Evolutionary conservation across 1,140 invertebrate species (phyloP).

Genomic region (Rhagoletis zephyria): DNA sequence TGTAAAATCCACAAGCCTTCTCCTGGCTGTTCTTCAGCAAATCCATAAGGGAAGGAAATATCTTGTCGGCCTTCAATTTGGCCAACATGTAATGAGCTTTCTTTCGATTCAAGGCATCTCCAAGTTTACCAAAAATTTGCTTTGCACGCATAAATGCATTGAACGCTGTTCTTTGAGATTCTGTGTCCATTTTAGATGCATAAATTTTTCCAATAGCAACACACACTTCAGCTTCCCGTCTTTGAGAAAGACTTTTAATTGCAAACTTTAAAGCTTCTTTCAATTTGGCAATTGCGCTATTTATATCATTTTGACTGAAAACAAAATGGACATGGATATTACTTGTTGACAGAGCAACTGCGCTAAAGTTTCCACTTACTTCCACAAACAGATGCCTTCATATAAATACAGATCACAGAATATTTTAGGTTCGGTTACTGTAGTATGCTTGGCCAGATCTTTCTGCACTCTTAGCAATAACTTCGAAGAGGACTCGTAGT

Average conservation of each 20-base stretch:
- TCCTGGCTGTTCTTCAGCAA: conserved; percentile 64
- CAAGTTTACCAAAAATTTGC: conserved; percentile 67
- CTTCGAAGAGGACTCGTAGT: conserved; percentile 62
- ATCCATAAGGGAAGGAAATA: conserved; percentile 67
- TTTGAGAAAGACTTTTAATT: conserved; percentile 56
- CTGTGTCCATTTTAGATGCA: conserved; percentile 58
- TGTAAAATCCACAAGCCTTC: conserved; percentile 66
- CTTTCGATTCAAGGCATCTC: conserved; percentile 64
- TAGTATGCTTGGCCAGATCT: conserved; percentile 59
- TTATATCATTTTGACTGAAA: conserved; percentile 7
- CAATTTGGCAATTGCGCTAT: not conserved
- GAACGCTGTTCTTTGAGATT: conserved; percentile 60
- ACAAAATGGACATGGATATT: not conserved
- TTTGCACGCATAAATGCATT: conserved; percentile 67
- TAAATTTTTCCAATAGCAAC: conserved; percentile 66
- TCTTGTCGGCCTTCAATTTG: conserved; percentile 67
- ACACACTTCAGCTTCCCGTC: conserved; percentile 62
- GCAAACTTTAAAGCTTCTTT: conserved; percentile 59
- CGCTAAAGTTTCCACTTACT: conserved; percentile 54
- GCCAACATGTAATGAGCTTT: conserved; percentile 65
- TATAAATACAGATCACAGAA: conserved; percentile 65
- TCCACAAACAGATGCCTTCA: conserved; percentile 55
- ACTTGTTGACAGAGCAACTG: not conserved
- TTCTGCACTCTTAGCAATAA: conserved; percentile 64
- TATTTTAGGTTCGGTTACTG: conserved; percentile 64